phyloP scores from a whole-genome alignment of 2,113 vertebrate species.

The Centropristis striata region DNA sequence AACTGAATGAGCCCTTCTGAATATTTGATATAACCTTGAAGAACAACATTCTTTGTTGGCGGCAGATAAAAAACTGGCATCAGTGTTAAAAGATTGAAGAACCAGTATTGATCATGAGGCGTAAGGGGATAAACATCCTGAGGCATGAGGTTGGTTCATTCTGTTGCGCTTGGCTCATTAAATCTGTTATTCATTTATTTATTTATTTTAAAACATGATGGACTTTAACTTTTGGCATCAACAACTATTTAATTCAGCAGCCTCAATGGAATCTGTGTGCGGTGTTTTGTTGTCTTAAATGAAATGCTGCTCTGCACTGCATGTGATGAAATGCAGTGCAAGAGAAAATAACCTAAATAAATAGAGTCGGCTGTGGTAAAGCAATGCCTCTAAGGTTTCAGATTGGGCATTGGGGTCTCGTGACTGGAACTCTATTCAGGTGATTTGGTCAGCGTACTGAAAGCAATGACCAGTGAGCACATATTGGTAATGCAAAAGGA shows the following conservation, averaged over 20 bases:
- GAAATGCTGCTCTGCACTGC: constrained; percentile 23
- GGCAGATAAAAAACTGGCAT: constrained; percentile 36
- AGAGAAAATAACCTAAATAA: constrained; percentile 57
- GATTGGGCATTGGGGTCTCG: constrained; percentile 23
- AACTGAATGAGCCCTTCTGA: constrained; percentile 45
- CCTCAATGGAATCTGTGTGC: constrained; percentile 22
- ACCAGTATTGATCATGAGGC: constrained; percentile 42
- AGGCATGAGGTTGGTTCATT: constrained; percentile 27
- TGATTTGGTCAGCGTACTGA: constrained; percentile 43
- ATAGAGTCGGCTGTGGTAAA: constrained; percentile 41
- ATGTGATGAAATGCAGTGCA: constrained; percentile 64
- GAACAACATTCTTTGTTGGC: constrained; percentile 26
- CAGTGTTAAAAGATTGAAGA: constrained; percentile 37
- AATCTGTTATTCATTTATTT: constrained; percentile 24
- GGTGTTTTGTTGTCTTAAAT: constrained; percentile 1
- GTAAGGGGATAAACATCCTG: constrained; percentile 16
- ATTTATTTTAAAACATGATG: constrained; percentile 1
- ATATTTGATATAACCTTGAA: constrained; percentile 48
- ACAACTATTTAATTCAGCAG: constrained; percentile 36
- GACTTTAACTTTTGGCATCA: constrained; percentile 28
- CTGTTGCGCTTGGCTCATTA: constrained; percentile 22
- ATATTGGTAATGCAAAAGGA: constrained; percentile 35
- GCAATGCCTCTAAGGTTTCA: constrained; percentile 53
- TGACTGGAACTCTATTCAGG: constrained; percentile 46
- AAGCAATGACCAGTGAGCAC: constrained; percentile 53